Base-by-base conservation (phyloP, 2,888 invertebrate species). In the Urechis unicinctus region DNA sequence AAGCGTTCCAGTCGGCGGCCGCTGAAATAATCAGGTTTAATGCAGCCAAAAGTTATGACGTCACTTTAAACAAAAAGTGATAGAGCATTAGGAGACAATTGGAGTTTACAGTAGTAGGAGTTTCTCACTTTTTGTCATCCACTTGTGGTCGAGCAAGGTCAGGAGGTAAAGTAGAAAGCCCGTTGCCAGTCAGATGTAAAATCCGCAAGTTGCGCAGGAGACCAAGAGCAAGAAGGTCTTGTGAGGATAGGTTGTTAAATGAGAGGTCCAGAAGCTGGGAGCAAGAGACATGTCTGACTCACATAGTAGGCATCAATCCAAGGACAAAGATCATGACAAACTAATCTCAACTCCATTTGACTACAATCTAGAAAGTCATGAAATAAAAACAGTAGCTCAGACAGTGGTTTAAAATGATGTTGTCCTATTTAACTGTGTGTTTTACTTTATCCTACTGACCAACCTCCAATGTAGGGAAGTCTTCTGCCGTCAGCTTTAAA, bases 251-350 rank as follows among this genome's bases (percentile, higher is more conserved):
- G 58, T 75, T 75, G 62, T 78, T 78, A 66, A 72, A 78, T 5
- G 78, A 77, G 22, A 78, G 52, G 59, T 78, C 76, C 36, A 78
- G 57, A 43, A 73, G 67, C 76, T 77, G 62, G 13, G 64, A 62
- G 24, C 5, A 36, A 13, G 24, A 13, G n/a, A 50, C 22, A 21
- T 30, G 6, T 17, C 22, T 25, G 29, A 26, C n/a, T n/a, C n/a
- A n/a, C n/a, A n/a, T n/a, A n/a, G n/a, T n/a, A n/a, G n/a, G n/a
- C n/a, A n/a, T n/a, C n/a, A n/a, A n/a, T n/a, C n/a, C n/a, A n/a
- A n/a, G n/a, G n/a, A n/a, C n/a, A n/a, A n/a, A n/a, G n/a, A n/a
- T n/a, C n/a, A n/a, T n/a, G n/a, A n/a, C n/a, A n/a, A n/a, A n/a
- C n/a, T n/a, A n/a, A n/a, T n/a, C n/a, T n/a, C n/a, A n/a, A n/a